Evolutionary conservation across 2,888 invertebrate genomes (phyloP).

Genomic region (Yponomeuta cagnagella): DNA sequence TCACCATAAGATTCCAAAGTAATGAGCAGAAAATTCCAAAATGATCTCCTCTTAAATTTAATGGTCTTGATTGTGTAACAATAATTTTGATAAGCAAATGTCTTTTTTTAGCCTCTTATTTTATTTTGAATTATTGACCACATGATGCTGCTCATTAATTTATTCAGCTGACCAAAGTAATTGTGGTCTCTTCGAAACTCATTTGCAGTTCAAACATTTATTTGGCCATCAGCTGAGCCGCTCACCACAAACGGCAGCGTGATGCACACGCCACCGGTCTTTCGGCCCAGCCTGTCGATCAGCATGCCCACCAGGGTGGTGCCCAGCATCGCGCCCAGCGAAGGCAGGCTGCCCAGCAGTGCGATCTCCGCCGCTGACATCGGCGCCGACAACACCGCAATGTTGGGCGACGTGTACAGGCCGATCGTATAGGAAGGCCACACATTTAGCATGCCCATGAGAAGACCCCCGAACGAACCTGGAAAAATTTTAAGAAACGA

Average conservation of each 20-base stretch:
- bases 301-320: conserved; percentile 61
- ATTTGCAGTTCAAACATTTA: no score
- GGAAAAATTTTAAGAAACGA: conserved; percentile 21
- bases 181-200: no score
- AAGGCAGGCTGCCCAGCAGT: conserved; percentile 73
- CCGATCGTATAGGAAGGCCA: conserved; percentile 77
- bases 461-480: conserved; percentile 47
- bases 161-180: no score
- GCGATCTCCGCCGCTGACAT: conserved; percentile 67
- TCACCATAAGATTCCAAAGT: no score
- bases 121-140: no score
- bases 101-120: no score
- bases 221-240: conserved; percentile 12
- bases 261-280: conserved; percentile 66
- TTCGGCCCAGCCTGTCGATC: conserved; percentile 71
- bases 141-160: no score
- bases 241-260: conserved; percentile 67
- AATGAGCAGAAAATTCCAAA: no score
- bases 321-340: conserved; percentile 69
- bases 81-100: no score
- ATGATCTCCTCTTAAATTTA: no score
- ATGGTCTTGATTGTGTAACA: no score
- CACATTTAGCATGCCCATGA: conserved; percentile 59
- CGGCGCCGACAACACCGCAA: conserved; percentile 53
- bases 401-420: conserved; percentile 48